A percentile compares a stretch with the other conserved stretches of the same genome.
These are phyloP conservation scores for Pseudotriccus pelzelni DNA, from an alignment of 2,797 vertebrate genomes.

Conservation along the genomic window DNA sequence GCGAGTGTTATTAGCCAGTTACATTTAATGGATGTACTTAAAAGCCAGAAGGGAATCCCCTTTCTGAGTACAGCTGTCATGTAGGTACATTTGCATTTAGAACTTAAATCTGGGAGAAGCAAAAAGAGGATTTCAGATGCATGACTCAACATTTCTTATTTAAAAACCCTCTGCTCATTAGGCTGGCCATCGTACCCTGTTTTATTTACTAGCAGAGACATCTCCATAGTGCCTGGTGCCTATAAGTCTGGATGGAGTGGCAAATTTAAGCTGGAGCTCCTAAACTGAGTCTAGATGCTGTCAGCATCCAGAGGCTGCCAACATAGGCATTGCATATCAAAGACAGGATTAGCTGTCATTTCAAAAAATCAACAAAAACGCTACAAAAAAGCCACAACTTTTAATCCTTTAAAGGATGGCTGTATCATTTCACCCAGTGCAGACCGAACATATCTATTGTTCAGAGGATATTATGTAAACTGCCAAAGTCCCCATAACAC, in stretches of 20 bases:
- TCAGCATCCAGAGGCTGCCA: conserved; percentile 9
- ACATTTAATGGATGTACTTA: not conserved
- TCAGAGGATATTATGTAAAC: conserved; percentile 40
- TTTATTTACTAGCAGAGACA: conserved; percentile 31
- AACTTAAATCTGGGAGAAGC: not conserved
- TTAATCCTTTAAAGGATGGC: conserved; percentile 19
- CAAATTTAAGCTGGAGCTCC: not conserved
- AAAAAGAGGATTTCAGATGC: not conserved
- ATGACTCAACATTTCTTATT: not conserved
- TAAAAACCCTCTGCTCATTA: not conserved
- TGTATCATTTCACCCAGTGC: conserved; percentile 11
- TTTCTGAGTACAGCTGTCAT: not conserved
- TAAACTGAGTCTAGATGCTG: conserved; percentile 11
- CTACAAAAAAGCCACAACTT: not conserved
- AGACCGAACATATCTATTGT: conserved; percentile 3
- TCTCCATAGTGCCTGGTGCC: conserved; percentile 27
- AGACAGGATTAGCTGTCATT: not conserved
- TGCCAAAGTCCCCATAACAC: conserved; percentile 14
- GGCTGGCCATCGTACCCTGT: not conserved
- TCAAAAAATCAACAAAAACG: not conserved
- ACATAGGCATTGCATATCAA: conserved; percentile 19
- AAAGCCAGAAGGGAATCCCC: not conserved
- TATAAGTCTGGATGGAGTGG: not conserved
- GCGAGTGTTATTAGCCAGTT: not conserved
- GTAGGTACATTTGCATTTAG: not conserved